Base-by-base conservation (phyloP, 2,888 invertebrate genomes). In the Pemphredon lugubris region DNA sequence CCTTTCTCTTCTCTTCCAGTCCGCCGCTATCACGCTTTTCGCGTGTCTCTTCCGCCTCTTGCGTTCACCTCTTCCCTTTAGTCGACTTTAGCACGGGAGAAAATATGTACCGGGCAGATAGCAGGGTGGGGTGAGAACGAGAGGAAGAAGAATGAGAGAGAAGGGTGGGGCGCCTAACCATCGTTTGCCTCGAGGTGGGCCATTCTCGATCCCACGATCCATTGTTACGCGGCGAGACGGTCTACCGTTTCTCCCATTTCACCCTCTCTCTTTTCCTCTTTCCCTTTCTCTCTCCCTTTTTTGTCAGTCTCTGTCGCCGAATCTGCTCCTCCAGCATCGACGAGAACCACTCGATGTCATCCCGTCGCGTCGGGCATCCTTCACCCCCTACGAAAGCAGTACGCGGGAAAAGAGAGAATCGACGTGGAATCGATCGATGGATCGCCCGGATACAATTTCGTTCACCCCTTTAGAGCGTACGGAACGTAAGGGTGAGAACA, bases 161-260 rank as follows among this genome's bases (percentile, higher is more conserved):
- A 39, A 26, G 53, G 32, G 16, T 3, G 20, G 7, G 34, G 20
- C 63, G 48, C 21, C 63, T 47, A 67, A 66, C 65, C 37, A 45
- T 50, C 54, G 32, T 70, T 69, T 55, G 66, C 69, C 61, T 32
- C 26, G 26, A 2, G 55, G 66, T 51, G 58, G 34, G 30, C 53
- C 42, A 39, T 48, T 73, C 65, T 71, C 57, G 54, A 58, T 20
- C 44, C 51, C 42, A 20, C 42, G 20, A 58, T 66, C 74, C 78
- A 76, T 79, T 76, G 73, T 77, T 66, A 73, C 61, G 44, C 69
- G 54, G 57, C 63, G 53, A 54, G 70, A 48, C 37, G 45, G 37
- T 59, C 47, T 47, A 2, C 47, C 42, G 45, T 59, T 53, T 45
- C 61, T 30, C 16, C 26, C 47, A 40, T n/a, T 44, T 32, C 30